Evolutionary conservation across 2,888 invertebrate genomes (phyloP), one percentile per base, ranked within the genome.

Genomic region (Sminthurides aquaticus): DNA sequence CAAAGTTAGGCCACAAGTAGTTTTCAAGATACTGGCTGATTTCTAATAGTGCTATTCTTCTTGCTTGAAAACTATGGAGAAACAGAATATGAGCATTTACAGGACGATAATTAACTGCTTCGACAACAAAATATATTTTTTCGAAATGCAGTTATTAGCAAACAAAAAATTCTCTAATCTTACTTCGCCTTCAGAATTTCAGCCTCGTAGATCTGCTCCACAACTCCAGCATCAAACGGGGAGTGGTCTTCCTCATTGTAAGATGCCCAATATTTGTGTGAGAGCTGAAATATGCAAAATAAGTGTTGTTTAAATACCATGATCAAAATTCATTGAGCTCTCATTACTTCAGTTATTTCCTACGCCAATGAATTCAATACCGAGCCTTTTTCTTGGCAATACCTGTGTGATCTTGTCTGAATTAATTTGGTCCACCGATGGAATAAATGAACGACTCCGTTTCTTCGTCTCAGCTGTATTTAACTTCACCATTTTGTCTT

Each of bases 11-110:
- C 99, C 98, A 99, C 60, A 99, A 79, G 79, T 91, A 98, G 77
- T 91, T 92, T 79, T 99, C 99, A 74, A 99, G 79, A 79, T 97
- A 99, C 77, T 97, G 98, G 69, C 95, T 96, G 79, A 96, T 95
- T 79, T 98, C 97, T 65, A 98, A 81, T 84, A 96, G 89, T 88
- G 96, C 94, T 69, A 94, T 90, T 62, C 95, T 85, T n/a, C 91
- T 84, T 2, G 89, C 87, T 15, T 90, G 86, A 79, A 89, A 88
- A 76, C 87, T 85, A 78, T n/a, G n/a, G n/a, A n/a, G n/a, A n/a
- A n/a, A 1, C 81, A 78, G 69, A 49, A 49, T 57, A 28, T 60
- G n/a, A n/a, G n/a, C n/a, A n/a, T n/a, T n/a, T n/a, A n/a, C n/a
- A n/a, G n/a, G n/a, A n/a, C n/a, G n/a, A n/a, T n/a, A n/a, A n/a